A percentile compares a stretch with the other conserved stretches of the same genome.
These are phyloP conservation scores for Epinotia nisella DNA, from an alignment of 2,888 invertebrate species.

Conservation along the genomic window DNA sequence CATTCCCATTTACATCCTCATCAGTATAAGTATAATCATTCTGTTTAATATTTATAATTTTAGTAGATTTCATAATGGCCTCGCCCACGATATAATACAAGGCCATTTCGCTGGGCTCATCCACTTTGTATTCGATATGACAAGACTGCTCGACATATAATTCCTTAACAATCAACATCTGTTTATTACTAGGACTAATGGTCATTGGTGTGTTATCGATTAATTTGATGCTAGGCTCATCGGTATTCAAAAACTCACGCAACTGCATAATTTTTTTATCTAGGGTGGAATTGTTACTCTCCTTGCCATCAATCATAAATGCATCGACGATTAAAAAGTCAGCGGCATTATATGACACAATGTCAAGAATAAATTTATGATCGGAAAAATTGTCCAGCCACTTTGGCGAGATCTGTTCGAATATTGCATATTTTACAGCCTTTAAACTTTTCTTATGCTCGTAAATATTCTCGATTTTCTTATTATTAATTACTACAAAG, in stretches of 20 bases:
- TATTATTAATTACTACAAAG: neutral
- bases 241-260: neutral
- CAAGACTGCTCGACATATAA: neutral
- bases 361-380: neutral
- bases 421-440: neutral
- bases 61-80: neutral
- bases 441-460: neutral
- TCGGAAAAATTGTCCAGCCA: neutral
- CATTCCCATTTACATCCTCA: neutral
- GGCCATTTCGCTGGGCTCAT: neutral
- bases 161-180: neutral
- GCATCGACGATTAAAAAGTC: conserved; percentile 2
- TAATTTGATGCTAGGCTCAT: neutral
- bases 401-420: neutral
- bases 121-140: neutral
- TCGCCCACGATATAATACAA: neutral
- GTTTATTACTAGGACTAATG: neutral
- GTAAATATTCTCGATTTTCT: neutral
- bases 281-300: neutral
- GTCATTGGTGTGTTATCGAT: neutral
- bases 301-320: neutral
- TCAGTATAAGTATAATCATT: neutral
- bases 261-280: neutral
- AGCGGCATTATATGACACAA: neutral
- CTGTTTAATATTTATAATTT: neutral